A percentile compares a stretch with the other conserved stretches of the same genome.
Conservation (phyloP, 1,140 invertebrate genomes). For the Neodiprion fabricii region DNA sequence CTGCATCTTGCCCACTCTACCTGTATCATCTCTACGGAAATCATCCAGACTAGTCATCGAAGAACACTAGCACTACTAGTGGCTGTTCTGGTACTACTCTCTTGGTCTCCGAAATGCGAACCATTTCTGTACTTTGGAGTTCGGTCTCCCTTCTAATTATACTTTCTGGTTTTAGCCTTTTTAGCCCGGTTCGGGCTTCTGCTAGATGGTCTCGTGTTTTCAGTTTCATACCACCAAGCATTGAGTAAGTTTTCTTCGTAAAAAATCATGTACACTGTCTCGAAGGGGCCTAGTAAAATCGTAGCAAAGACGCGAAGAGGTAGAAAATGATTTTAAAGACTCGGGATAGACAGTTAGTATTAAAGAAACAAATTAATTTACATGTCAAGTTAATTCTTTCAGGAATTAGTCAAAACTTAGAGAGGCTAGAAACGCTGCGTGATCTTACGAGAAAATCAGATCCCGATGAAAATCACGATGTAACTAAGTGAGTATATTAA, state of each 20-base stretch:
- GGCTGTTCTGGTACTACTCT: too few relatives aligned
- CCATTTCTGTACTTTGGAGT: too few relatives aligned
- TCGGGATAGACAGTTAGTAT: conserved; percentile 16
- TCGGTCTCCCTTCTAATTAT: too few relatives aligned
- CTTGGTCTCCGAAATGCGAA: too few relatives aligned
- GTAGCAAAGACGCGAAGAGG: conserved; percentile 84
- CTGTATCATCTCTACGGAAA: too few relatives aligned
- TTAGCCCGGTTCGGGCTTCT: background rate
- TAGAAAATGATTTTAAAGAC: conserved; percentile 50
- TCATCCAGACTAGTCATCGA: too few relatives aligned
- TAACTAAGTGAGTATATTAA: conserved; percentile 25
- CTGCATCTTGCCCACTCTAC: too few relatives aligned
- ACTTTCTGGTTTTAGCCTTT: background rate
- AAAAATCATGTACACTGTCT: conserved; percentile 78
- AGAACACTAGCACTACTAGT: too few relatives aligned
- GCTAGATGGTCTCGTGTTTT: background rate
- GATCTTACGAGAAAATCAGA: conserved; percentile 70
- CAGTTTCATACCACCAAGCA: background rate
- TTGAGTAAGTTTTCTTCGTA: background rate
- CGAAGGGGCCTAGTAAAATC: conserved; percentile 84
- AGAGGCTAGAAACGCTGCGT: conserved; percentile 70
- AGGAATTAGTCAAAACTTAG: conserved; percentile 73
- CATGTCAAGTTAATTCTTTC: conserved; percentile 40
- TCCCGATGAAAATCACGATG: conserved; percentile 64
- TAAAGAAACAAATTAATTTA: conserved; percentile 13